These are phyloP conservation scores for Scomber japonicus DNA, from an alignment of 2,113 vertebrate species.

Conservation along the genomic window DNA sequence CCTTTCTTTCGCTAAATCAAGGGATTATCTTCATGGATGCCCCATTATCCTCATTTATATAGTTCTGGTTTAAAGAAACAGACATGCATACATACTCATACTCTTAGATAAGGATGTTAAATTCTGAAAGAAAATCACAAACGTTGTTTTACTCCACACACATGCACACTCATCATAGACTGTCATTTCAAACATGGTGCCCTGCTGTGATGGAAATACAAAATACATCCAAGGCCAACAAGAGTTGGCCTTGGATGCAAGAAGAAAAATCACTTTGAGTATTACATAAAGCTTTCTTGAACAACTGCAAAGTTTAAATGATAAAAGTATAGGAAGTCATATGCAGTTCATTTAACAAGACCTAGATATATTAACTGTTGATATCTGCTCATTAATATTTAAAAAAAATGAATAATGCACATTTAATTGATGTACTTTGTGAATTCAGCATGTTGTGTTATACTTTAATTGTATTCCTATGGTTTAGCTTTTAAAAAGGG, in stretches of 20 bases:
- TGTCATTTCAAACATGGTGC: slow-evolving; percentile 39
- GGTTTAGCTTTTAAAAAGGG: background rate
- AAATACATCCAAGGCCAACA: slow-evolving; percentile 16
- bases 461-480: background rate
- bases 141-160: slow-evolving; percentile 21
- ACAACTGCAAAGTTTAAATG: slow-evolving; percentile 20
- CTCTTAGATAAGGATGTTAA: background rate
- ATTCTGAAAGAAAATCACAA: slow-evolving; percentile 5
- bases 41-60: slow-evolving; percentile 34
- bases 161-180: slow-evolving; percentile 19
- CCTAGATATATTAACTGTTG: background rate
- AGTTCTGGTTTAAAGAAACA: slow-evolving; percentile 18
- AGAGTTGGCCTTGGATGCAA: slow-evolving; percentile 1
- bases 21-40: slow-evolving; percentile 27
- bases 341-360: slow-evolving; percentile 23
- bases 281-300: background rate
- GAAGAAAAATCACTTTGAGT: slow-evolving; percentile 30
- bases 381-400: slow-evolving; percentile 48
- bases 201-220: slow-evolving; percentile 44
- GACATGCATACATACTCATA: background rate
- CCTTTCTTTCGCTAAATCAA: slow-evolving; percentile 31
- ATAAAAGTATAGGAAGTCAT: slow-evolving; percentile 10
- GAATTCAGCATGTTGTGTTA: slow-evolving; percentile 3
- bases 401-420: slow-evolving; percentile 14
- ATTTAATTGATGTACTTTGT: background rate